These are phyloP conservation scores for Athalia rosae DNA, from an alignment of 2,888 invertebrate genomes.

Conservation along the genomic window DNA sequence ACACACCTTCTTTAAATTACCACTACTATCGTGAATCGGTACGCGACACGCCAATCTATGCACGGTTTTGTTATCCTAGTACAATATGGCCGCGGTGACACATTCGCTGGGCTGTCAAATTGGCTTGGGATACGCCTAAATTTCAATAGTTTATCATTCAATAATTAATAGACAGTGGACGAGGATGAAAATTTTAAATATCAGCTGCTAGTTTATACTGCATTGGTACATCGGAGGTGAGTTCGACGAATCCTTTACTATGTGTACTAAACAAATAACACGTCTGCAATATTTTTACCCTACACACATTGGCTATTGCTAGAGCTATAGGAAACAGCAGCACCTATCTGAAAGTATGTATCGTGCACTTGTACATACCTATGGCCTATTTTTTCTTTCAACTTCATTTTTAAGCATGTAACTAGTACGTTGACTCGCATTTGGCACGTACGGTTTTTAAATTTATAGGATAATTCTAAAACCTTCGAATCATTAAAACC, in stretches of 20 bases:
- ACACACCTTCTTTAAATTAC: neutral
- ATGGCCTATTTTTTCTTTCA: constrained; percentile 40
- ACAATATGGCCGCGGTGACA: constrained; percentile 65
- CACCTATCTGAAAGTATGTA: constrained; percentile 9
- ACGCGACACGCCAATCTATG: constrained; percentile 28
- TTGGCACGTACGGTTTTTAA: constrained; percentile 26
- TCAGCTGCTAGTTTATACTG: neutral
- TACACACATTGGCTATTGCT: neutral
- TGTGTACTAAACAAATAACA: constrained; percentile 6
- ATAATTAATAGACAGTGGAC: neutral
- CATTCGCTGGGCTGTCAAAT: constrained; percentile 63
- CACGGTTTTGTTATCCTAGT: constrained; percentile 45
- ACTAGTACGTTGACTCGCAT: constrained; percentile 36
- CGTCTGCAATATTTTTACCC: constrained; percentile 9
- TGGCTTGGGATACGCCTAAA: constrained; percentile 66
- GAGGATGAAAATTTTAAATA: neutral
- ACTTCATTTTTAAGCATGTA: constrained; percentile 7
- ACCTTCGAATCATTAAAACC: neutral
- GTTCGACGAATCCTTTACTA: neutral
- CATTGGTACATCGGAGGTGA: constrained; percentile 20
- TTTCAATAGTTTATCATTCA: constrained; percentile 40
- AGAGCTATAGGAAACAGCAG: no score
- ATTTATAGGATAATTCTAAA: neutral
- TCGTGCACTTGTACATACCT: neutral
- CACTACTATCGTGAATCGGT: neutral